Percentiles rank a stretch among this genome's conserved stretches.
Conservation (phyloP, 2,888 invertebrate species). For the Hypolimnas misippus region DNA sequence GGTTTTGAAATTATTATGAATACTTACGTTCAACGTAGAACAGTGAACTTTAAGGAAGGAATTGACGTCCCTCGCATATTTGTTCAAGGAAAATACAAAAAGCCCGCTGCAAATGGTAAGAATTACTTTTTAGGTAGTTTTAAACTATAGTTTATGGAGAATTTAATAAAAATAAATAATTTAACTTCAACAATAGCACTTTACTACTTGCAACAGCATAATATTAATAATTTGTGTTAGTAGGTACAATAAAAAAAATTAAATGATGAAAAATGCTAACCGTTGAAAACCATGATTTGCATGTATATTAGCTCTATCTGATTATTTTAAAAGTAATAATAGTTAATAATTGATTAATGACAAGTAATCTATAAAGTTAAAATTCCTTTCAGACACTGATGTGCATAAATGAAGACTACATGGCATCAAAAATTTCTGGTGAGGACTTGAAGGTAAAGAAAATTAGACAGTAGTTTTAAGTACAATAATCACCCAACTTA, state of each 20-base stretch:
- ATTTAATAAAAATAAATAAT: no score
- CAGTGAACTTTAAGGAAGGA: constrained; percentile 96
- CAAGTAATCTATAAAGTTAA: background rate
- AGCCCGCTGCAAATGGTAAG: constrained; percentile 61
- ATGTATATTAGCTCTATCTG: constrained; percentile 84
- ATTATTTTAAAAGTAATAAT: constrained; percentile 36
- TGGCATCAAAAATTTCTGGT: no score
- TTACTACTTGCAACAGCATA: no score
- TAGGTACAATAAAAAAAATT: no score
- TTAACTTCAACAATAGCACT: no score
- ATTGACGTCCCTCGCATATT: constrained; percentile 96
- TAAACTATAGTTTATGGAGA: no score
- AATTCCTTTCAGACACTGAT: constrained; percentile 23
- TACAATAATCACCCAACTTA: no score
- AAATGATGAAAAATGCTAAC: constrained; percentile 81
- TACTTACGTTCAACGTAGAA: constrained; percentile 93
- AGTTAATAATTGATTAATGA: background rate
- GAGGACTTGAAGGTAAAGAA: background rate
- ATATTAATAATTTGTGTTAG: no score
- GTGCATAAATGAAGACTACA: background rate
- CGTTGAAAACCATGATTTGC: constrained; percentile 79
- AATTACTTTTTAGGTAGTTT: background rate
- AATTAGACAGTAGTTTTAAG: background rate
- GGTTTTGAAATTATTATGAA: constrained; percentile 89
- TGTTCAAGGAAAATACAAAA: constrained; percentile 94